phyloP scores from a whole-genome alignment of 2,113 vertebrate species.

The Turdus rufiventris region DNA sequence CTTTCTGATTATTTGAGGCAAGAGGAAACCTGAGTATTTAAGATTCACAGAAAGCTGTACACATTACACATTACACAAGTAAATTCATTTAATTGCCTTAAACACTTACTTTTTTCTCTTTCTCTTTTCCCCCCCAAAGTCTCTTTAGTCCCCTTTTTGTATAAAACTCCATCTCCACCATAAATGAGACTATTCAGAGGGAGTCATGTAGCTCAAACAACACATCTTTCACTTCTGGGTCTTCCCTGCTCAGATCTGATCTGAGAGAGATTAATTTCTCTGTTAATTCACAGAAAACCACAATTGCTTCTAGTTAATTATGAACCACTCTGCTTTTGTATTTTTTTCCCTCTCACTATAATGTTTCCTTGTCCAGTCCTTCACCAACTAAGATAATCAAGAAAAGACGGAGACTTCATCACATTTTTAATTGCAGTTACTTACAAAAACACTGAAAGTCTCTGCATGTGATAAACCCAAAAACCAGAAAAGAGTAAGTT shows the following conservation, averaged over 20 bases:
- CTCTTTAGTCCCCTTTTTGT: neutral
- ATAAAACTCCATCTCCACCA: neutral
- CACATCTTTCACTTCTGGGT: neutral
- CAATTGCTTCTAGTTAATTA: neutral
- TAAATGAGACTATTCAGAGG: neutral
- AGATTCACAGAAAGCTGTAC: neutral
- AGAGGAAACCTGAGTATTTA: neutral
- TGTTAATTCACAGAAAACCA: neutral
- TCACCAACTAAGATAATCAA: neutral
- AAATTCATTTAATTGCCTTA: neutral
- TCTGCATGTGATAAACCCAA: neutral
- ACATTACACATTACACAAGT: neutral
- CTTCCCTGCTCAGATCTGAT: neutral
- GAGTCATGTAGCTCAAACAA: neutral
- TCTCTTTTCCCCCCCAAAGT: neutral
- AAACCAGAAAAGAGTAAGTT: neutral
- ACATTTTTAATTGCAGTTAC: neutral
- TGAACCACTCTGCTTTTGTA: neutral
- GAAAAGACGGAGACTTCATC: neutral
- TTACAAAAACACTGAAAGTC: neutral
- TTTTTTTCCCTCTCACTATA: neutral
- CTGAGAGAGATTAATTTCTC: neutral
- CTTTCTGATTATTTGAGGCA: neutral
- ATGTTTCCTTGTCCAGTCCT: neutral
- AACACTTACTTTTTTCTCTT: neutral